Percentiles rank a stretch among this genome's conserved stretches.
phyloP scores from a whole-genome alignment of 2,113 vertebrate species.

The Laterallus jamaicensis region DNA sequence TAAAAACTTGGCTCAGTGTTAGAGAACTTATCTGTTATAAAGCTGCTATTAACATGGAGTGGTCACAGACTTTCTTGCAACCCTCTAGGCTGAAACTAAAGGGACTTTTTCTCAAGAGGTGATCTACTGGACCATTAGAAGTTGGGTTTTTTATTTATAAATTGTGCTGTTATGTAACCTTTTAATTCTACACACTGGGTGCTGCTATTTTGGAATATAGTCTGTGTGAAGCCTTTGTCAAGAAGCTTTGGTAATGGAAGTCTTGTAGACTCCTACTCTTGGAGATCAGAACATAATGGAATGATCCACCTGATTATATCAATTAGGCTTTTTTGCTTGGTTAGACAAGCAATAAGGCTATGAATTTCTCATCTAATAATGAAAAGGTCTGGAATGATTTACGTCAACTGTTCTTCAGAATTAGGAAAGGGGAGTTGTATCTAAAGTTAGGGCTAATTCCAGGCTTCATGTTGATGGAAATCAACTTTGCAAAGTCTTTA shows the following conservation, averaged over 20 bases:
- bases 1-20: not conserved
- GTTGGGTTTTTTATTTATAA: not conserved
- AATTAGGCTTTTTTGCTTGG: not conserved
- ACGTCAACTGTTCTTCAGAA: not conserved
- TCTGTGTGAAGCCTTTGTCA: not conserved
- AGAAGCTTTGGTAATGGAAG: not conserved
- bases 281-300: not conserved
- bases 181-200: not conserved
- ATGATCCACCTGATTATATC: not conserved
- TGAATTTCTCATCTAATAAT: not conserved
- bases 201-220: not conserved
- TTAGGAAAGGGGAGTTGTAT: not conserved
- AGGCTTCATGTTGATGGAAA: not conserved
- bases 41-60: not conserved
- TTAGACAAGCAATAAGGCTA: not conserved
- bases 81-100: not conserved
- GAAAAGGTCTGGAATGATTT: constrained; percentile 20
- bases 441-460: not conserved
- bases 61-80: not conserved
- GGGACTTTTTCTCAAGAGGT: rapidly evolving
- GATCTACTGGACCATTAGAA: not conserved
- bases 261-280: not conserved
- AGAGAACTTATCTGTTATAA: not conserved
- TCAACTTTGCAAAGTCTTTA: not conserved
- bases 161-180: not conserved